Evolutionary conservation across 2,113 vertebrate species (phyloP).

Genomic region (Cromileptes altivelis): DNA sequence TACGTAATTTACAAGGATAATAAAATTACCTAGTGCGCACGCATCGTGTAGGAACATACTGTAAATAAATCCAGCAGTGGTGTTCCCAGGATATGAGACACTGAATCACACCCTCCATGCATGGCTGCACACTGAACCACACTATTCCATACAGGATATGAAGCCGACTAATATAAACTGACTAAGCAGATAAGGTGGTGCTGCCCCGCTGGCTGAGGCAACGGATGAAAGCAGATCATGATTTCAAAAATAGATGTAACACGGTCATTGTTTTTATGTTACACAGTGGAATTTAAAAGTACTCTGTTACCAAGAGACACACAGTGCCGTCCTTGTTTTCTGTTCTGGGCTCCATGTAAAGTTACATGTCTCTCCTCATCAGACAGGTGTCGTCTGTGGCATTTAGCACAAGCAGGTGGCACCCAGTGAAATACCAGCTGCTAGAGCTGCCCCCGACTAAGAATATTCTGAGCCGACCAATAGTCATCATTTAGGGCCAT

Average conservation of each 20-base stretch:
- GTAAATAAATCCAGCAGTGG: slow-evolving; percentile 1
- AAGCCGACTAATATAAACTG: slow-evolving; percentile 27
- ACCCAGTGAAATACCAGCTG: neutral
- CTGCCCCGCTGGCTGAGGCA: neutral
- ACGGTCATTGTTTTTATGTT: slow-evolving; percentile 1
- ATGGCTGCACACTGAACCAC: neutral
- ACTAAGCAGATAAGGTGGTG: slow-evolving; percentile 27
- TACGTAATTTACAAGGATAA: neutral
- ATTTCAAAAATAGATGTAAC: neutral
- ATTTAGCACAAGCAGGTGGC: neutral
- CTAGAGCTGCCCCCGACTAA: neutral
- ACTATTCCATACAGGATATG: slow-evolving; percentile 52
- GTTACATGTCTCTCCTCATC: neutral
- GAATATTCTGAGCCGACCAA: no score
- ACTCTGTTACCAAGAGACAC: neutral
- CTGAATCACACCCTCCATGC: slow-evolving; percentile 18
- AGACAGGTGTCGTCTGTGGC: neutral
- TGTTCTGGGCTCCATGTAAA: neutral
- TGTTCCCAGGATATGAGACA: slow-evolving; percentile 36
- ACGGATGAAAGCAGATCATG: neutral
- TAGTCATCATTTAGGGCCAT: no score
- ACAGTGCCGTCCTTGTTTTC: neutral
- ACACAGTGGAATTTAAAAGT: neutral
- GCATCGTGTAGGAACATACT: neutral
- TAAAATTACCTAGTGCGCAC: neutral